phyloP scores from a whole-genome alignment of 2,888 invertebrate species.

The Conchocele bisecta region DNA sequence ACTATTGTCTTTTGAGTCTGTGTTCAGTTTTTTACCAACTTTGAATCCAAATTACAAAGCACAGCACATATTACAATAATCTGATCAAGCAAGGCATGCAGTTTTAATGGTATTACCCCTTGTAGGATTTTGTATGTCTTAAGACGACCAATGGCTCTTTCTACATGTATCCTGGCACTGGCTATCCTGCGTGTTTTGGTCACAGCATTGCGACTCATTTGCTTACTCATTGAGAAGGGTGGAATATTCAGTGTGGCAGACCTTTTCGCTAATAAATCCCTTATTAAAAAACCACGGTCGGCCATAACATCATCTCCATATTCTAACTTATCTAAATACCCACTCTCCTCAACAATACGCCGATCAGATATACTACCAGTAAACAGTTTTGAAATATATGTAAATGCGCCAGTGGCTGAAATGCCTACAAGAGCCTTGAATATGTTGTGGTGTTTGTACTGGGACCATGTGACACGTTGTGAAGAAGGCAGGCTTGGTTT shows the following conservation, averaged over 20 bases:
- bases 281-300: constrained; percentile 37
- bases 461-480: constrained; percentile 30
- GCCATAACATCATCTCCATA: constrained; percentile 30
- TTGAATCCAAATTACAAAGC: neutral
- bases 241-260: constrained; percentile 39
- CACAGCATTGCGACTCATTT: constrained; percentile 23
- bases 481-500: constrained; percentile 30
- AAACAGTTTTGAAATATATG: constrained; percentile 31
- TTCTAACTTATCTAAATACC: constrained; percentile 26
- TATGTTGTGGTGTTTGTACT: constrained; percentile 39
- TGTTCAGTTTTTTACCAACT: neutral
- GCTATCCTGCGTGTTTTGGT: constrained; percentile 41
- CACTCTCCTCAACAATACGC: constrained; percentile 29
- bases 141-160: constrained; percentile 31
- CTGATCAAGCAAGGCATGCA: constrained; percentile 2
- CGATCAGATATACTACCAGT: constrained; percentile 44
- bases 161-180: constrained; percentile 45
- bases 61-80: neutral
- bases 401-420: constrained; percentile 26
- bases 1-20: too few relatives aligned
- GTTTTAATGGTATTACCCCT: neutral
- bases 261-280: constrained; percentile 20
- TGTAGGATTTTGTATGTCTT: neutral
- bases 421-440: constrained; percentile 27
- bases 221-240: constrained; percentile 34